phyloP scores from a whole-genome alignment of 2,888 invertebrate genomes.

The Antitype chi region DNA sequence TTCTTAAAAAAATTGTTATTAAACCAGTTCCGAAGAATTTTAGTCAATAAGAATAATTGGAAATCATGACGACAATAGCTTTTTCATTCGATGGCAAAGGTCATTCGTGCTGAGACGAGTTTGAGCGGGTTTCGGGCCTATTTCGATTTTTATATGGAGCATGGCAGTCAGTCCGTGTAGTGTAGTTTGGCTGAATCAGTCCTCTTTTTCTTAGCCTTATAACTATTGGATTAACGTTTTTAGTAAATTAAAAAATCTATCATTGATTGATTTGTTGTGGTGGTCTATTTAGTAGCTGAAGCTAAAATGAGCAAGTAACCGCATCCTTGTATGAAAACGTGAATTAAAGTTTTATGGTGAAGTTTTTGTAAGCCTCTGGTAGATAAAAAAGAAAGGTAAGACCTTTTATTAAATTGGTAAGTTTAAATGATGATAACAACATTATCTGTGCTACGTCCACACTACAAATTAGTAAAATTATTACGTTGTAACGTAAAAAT shows the following conservation, averaged over 20 bases:
- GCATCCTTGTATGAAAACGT: not conserved
- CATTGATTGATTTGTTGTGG: not conserved
- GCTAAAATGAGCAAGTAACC: not conserved
- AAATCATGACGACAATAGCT: not conserved
- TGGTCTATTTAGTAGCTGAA: not conserved
- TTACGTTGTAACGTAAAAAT: no score
- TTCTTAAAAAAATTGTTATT: not conserved
- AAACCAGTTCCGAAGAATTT: constrained; percentile 11
- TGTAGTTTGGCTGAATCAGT: not conserved
- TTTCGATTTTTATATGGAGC: not conserved
- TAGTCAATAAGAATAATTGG: no score
- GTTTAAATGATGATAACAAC: no score
- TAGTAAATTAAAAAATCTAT: not conserved
- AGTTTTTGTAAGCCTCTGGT: not conserved
- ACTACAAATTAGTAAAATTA: no score
- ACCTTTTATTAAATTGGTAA: not conserved
- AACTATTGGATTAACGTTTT: not conserved
- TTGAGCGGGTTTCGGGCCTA: not conserved
- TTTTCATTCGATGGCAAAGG: constrained; percentile 4
- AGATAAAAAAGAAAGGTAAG: not conserved
- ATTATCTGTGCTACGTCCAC: no score
- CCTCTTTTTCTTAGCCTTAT: not conserved
- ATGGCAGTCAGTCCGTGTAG: not conserved
- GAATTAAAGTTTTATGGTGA: not conserved
- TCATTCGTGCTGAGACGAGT: not conserved